Conservation (phyloP, 2,888 invertebrate genomes). For the Drosophila recens region DNA sequence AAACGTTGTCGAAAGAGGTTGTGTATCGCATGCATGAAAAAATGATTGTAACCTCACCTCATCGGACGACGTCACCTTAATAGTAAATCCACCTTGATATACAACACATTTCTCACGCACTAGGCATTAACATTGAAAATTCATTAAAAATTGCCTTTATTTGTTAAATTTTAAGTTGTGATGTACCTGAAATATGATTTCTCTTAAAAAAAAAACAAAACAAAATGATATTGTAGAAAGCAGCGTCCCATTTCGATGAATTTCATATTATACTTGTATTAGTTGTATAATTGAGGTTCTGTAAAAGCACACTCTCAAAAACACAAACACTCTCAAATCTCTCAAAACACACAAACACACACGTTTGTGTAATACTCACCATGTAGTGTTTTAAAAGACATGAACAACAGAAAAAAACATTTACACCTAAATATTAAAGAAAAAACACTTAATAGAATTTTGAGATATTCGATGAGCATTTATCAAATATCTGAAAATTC, state of each 20-base stretch:
- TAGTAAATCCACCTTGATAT: too few species aligned
- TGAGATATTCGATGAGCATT: slow-evolving; percentile 49
- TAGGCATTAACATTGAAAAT: slow-evolving; percentile 55
- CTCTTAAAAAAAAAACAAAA: slow-evolving; percentile 58
- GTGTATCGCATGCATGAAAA: too few species aligned
- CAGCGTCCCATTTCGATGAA: slow-evolving; percentile 55
- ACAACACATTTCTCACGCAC: slow-evolving; percentile 43
- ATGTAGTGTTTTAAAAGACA: slow-evolving; percentile 34
- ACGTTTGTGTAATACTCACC: slow-evolving; percentile 42
- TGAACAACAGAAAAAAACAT: slow-evolving; percentile 13
- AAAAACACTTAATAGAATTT: slow-evolving; percentile 42
- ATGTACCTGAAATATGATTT: slow-evolving; percentile 86
- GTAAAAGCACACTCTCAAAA: slow-evolving; percentile 41
- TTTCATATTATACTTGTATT: slow-evolving; percentile 54
- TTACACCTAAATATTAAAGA: slow-evolving; percentile 34
- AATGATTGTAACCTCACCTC: too few species aligned
- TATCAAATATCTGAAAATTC: slow-evolving; percentile 52
- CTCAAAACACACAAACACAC: slow-evolving; percentile 21
- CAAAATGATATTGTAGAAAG: slow-evolving; percentile 32
- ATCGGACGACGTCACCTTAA: too few species aligned
- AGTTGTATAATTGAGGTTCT: slow-evolving; percentile 66
- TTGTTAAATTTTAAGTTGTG: slow-evolving; percentile 85
- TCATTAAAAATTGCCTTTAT: slow-evolving; percentile 76
- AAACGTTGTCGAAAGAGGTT: too few species aligned
- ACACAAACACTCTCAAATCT: slow-evolving; percentile 4